Percentiles rank a stretch among this genome's conserved stretches.
These are phyloP conservation scores for Actinemys pallida DNA, from an alignment of 2,113 vertebrate species.

Conservation along the genomic window DNA sequence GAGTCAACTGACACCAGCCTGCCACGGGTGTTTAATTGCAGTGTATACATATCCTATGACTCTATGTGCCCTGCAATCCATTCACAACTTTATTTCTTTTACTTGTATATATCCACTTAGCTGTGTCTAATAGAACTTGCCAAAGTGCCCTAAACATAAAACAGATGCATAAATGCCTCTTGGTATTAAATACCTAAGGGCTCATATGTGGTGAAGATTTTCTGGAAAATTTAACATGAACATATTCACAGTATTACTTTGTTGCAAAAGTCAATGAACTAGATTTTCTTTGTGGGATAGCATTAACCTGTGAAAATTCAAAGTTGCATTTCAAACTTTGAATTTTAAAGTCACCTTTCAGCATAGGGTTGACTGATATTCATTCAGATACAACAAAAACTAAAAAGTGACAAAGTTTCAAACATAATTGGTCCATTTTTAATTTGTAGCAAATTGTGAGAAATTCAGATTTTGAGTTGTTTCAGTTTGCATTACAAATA, in stretches of 20 bases:
- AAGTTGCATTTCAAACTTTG: neutral
- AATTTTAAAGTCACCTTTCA: neutral
- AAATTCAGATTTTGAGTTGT: neutral
- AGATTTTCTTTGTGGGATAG: neutral
- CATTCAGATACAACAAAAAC: neutral
- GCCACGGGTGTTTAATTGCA: neutral
- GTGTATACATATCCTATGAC: neutral
- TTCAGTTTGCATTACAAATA: neutral
- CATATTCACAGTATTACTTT: neutral
- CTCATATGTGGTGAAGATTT: neutral
- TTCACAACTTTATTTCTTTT: neutral
- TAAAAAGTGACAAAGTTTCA: neutral
- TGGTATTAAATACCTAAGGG: neutral
- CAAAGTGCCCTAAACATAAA: neutral
- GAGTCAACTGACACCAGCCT: neutral
- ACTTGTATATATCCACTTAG: neutral
- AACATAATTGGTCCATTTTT: neutral
- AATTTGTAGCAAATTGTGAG: neutral
- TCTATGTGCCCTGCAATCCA: neutral
- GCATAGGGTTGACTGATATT: neutral
- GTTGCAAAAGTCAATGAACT: neutral
- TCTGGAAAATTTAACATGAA: neutral
- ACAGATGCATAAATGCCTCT: neutral
- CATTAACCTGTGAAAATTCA: neutral
- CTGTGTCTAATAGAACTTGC: neutral